phyloP scores from a whole-genome alignment of 2,113 vertebrate genomes.

The Charina bottae region DNA sequence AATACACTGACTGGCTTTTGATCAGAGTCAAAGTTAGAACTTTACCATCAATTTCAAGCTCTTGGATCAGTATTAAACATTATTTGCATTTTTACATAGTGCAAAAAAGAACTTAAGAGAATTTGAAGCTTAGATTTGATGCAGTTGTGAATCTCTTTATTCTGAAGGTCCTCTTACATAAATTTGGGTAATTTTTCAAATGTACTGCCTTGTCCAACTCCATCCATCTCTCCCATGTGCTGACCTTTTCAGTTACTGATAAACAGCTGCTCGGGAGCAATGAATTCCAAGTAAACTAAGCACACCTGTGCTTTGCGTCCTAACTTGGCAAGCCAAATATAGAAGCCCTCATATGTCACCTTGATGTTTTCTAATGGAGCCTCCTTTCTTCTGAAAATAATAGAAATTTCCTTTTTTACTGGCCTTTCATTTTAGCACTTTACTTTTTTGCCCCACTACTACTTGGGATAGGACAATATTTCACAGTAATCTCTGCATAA shows the following conservation, averaged over 20 bases:
- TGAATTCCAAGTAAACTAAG: slow-evolving; percentile 40
- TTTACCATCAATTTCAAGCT: not conserved
- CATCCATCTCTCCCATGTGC: not conserved
- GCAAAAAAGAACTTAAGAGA: not conserved
- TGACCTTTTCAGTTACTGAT: slow-evolving; percentile 28
- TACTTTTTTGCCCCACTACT: not conserved
- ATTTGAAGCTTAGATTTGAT: not conserved
- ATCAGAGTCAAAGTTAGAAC: not conserved
- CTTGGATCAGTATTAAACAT: not conserved
- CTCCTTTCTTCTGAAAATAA: not conserved
- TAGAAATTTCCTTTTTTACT: not conserved
- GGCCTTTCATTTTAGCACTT: not conserved
- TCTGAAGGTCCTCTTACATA: not conserved
- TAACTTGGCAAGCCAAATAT: slow-evolving; percentile 24
- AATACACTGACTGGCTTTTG: not conserved
- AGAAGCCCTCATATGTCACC: slow-evolving; percentile 24
- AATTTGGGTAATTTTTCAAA: not conserved
- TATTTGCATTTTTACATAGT: not conserved
- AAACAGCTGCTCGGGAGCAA: slow-evolving; percentile 11
- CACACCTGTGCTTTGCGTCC: slow-evolving; percentile 8
- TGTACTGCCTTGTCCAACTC: not conserved
- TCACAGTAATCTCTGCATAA: not conserved
- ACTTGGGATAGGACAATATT: not conserved
- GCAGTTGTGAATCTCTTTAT: not conserved
- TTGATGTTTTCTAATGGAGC: not conserved